phyloP scores from a whole-genome alignment of 2,113 vertebrate species.

The Acrocephalus arundinaceus region DNA sequence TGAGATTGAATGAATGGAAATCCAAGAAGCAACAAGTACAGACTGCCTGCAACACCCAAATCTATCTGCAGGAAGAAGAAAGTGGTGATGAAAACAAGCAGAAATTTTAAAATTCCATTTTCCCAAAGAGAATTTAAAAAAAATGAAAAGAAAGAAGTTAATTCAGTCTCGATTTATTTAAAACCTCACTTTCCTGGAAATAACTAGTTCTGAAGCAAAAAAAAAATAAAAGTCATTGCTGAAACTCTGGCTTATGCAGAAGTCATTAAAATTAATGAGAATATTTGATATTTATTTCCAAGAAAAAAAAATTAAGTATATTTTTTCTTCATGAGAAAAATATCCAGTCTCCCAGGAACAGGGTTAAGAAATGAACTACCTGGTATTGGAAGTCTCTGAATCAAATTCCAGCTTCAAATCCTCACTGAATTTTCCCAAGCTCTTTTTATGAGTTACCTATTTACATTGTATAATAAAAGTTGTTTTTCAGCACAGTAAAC shows the following conservation, averaged over 20 bases:
- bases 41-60: not conserved
- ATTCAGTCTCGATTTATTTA: not conserved
- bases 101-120: not conserved
- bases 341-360: not conserved
- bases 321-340: not conserved
- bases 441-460: not conserved
- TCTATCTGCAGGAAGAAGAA: not conserved
- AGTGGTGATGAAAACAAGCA: not conserved
- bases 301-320: not conserved
- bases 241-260: not conserved
- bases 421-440: not conserved
- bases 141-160: not conserved
- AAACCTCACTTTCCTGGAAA: not conserved
- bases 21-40: not conserved
- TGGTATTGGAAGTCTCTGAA: constrained; percentile 16
- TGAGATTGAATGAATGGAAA: not conserved
- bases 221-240: not conserved
- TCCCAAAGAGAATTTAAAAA: not conserved
- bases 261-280: not conserved
- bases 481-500: constrained; percentile 26
- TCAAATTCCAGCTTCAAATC: constrained; percentile 42
- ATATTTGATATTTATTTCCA: not conserved
- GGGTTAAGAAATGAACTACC: constrained; percentile 24
- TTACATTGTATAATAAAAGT: not conserved
- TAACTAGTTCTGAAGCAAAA: not conserved